Evolutionary conservation across 2,888 invertebrate species (phyloP).

Genomic region (Nomada lathburiana): DNA sequence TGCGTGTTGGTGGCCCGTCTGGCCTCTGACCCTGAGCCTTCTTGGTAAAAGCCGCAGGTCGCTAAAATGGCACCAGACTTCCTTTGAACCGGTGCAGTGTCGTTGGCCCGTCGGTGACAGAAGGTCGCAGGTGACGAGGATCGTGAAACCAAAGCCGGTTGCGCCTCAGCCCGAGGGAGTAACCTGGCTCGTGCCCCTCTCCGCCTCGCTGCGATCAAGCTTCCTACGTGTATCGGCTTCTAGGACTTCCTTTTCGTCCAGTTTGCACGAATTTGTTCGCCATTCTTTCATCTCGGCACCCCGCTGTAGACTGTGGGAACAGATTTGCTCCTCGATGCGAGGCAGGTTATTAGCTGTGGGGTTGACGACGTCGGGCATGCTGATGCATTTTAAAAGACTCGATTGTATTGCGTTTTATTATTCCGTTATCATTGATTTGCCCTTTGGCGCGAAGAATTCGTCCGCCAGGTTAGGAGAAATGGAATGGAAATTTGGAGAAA

Average conservation of each 20-base stretch:
- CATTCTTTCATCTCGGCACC: conserved; percentile 44
- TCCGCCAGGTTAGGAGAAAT: too few species aligned
- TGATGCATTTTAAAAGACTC: too few species aligned
- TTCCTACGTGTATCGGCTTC: conserved; percentile 56
- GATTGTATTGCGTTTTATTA: too few species aligned
- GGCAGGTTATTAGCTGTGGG: not conserved
- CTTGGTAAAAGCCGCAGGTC: conserved; percentile 76
- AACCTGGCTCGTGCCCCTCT: conserved; percentile 56
- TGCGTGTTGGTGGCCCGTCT: conserved; percentile 74
- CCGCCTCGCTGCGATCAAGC: conserved; percentile 49
- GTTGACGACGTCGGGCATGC: not conserved
- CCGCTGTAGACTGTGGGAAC: conserved; percentile 42
- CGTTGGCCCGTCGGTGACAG: conserved; percentile 77
- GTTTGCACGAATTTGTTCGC: conserved; percentile 39
- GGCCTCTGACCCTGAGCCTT: conserved; percentile 80
- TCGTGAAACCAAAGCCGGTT: conserved; percentile 74
- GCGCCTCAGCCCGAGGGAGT: conserved; percentile 53
- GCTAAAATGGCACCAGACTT: conserved; percentile 81
- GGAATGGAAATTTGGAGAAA: too few species aligned
- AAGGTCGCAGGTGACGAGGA: conserved; percentile 81
- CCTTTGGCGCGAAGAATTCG: too few species aligned
- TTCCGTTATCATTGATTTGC: too few species aligned
- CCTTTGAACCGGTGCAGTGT: conserved; percentile 79
- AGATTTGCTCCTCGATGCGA: not conserved
- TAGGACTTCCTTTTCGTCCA: conserved; percentile 67